Conservation (phyloP, 2,888 invertebrate genomes). For the Drosophila siamana region DNA sequence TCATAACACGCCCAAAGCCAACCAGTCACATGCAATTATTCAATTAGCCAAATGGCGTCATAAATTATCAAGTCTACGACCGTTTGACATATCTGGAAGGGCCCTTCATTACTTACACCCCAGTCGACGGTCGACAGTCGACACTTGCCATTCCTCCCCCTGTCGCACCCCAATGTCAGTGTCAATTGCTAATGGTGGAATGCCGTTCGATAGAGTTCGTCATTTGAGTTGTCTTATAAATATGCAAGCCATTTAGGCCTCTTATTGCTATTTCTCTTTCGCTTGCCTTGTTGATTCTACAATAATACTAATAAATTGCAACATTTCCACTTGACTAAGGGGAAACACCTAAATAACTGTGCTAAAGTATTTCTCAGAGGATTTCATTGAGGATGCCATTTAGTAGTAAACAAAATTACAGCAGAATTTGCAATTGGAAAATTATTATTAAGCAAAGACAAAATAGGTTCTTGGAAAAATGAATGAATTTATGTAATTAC, state of each 20-base stretch:
- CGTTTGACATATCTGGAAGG: slow-evolving; percentile 38
- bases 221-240: slow-evolving; percentile 50
- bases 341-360: background rate
- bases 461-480: background rate
- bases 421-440: background rate
- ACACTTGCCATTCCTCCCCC: background rate
- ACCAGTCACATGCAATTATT: slow-evolving; percentile 78
- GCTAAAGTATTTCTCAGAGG: background rate
- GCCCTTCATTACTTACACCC: slow-evolving; percentile 34
- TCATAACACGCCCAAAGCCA: slow-evolving; percentile 56
- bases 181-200: slow-evolving; percentile 65
- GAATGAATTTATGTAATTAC: background rate
- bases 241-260: slow-evolving; percentile 50
- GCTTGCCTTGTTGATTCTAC: background rate
- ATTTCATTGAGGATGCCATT: background rate
- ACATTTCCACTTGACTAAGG: background rate
- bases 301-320: background rate
- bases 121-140: background rate
- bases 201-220: slow-evolving; percentile 60
- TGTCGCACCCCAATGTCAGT: slow-evolving; percentile 43
- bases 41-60: slow-evolving; percentile 79
- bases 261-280: slow-evolving; percentile 3
- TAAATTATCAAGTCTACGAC: slow-evolving; percentile 75
- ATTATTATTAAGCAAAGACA: background rate
- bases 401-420: background rate